Conservation (phyloP, 2,113 vertebrate species). For the Pterocles gutturalis region DNA sequence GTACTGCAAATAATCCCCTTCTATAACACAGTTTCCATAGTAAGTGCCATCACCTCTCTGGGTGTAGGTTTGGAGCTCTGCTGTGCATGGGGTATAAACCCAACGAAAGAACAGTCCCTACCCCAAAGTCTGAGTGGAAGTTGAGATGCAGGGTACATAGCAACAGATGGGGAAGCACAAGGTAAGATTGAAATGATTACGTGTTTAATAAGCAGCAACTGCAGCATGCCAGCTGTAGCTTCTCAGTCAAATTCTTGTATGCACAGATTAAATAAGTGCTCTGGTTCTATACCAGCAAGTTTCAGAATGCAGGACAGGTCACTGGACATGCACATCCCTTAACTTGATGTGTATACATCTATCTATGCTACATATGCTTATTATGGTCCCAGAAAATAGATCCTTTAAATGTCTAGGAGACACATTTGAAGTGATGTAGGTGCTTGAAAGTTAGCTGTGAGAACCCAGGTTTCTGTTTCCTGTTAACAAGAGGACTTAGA, state of each 20-base stretch:
- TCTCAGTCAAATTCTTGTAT: not conserved
- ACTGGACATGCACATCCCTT: not conserved
- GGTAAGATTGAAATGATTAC: not conserved
- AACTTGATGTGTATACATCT: not conserved
- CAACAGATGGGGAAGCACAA: conserved; percentile 17
- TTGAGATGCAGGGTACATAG: not conserved
- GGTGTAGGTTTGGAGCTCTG: not conserved
- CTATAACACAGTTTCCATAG: not conserved
- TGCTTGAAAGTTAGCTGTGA: not conserved
- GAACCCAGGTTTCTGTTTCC: not conserved
- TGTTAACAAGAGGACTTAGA: not conserved
- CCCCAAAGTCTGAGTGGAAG: not conserved
- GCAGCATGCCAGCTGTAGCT: not conserved
- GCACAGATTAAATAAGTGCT: not conserved
- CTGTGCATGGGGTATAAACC: not conserved
- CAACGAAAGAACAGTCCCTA: not conserved
- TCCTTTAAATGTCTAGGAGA: not conserved
- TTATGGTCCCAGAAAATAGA: not conserved
- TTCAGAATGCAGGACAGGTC: not conserved
- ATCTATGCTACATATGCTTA: not conserved
- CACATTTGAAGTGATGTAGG: not conserved
- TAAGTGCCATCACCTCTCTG: not conserved
- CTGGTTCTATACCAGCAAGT: not conserved
- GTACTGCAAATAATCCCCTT: not conserved
- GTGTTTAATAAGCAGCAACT: not conserved